These are phyloP conservation scores for Rhineura floridana DNA, from an alignment of 2,113 vertebrate genomes.

Conservation along the genomic window DNA sequence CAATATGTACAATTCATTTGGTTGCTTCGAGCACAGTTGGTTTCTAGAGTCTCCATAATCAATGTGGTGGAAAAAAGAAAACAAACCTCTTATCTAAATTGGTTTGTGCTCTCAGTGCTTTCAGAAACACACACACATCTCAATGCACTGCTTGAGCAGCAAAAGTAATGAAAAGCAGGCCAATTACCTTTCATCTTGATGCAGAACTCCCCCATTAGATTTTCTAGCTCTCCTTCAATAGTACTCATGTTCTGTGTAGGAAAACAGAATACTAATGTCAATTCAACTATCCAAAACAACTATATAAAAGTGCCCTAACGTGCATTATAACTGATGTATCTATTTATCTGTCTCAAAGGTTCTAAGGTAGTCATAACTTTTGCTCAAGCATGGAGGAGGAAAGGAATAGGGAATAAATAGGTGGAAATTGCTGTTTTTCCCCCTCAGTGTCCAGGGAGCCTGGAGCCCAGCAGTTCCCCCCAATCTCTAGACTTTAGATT, in stretches of 20 bases:
- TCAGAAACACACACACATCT: neutral
- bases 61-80: neutral
- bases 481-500: neutral
- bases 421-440: neutral
- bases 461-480: neutral
- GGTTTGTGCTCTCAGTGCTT: fast-evolving
- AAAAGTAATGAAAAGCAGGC: constrained; percentile 3
- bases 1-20: neutral
- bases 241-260: constrained; percentile 90
- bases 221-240: constrained; percentile 94
- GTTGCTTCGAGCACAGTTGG: neutral
- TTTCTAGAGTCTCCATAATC: constrained; percentile 27
- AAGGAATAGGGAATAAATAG: neutral
- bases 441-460: neutral
- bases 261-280: constrained; percentile 46
- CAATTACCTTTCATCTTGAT: constrained; percentile 97
- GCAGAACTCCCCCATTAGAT: constrained; percentile 93
- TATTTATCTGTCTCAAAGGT: too few relatives aligned
- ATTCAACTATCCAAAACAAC: neutral
- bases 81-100: neutral
- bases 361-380: neutral
- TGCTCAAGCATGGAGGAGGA: neutral
- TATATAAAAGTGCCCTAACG: neutral
- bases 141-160: neutral
- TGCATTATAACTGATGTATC: neutral